A percentile compares a stretch with the other conserved stretches of the same genome.
phyloP scores from a whole-genome alignment of 1,140 invertebrate genomes.

The Eumaeus atala region DNA sequence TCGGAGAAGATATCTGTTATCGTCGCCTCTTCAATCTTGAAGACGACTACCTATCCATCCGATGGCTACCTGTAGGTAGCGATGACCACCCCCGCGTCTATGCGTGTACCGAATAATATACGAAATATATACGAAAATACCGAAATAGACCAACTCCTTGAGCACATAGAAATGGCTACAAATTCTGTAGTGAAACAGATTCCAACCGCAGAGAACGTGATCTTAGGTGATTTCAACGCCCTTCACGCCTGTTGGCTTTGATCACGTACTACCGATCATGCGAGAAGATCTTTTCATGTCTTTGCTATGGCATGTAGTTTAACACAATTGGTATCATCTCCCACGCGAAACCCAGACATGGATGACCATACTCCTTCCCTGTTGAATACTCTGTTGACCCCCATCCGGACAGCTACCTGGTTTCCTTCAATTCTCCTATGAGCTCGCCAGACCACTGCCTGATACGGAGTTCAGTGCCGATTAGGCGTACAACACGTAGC shows the following conservation, averaged over 20 bases:
- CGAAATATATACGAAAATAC: constrained; percentile 16
- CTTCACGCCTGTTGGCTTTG: not conserved
- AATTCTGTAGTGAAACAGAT: constrained; percentile 13
- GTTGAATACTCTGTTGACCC: constrained; percentile 16
- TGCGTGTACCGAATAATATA: constrained; percentile 28
- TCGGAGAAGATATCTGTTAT: constrained; percentile 1
- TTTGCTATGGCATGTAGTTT: constrained; percentile 18
- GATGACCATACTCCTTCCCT: too few species aligned
- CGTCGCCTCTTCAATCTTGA: constrained; percentile 10
- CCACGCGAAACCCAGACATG: too few species aligned
- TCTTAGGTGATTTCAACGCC: constrained; percentile 14
- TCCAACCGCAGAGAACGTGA: constrained; percentile 14
- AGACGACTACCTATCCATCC: constrained; percentile 8
- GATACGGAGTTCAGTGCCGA: not conserved
- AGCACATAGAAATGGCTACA: constrained; percentile 13
- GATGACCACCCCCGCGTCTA: constrained; percentile 18
- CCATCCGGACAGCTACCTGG: not conserved
- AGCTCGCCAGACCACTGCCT: constrained; percentile 21
- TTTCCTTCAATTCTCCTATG: constrained; percentile 14
- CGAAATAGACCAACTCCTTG: constrained; percentile 13
- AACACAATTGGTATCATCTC: constrained; percentile 12
- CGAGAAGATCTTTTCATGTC: constrained; percentile 15
- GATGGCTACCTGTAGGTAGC: constrained; percentile 17
- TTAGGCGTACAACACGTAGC: too few species aligned
- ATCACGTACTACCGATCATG: constrained; percentile 8